Evolutionary conservation across 2,797 vertebrate genomes (phyloP).

Genomic region (Myotis planiceps): DNA sequence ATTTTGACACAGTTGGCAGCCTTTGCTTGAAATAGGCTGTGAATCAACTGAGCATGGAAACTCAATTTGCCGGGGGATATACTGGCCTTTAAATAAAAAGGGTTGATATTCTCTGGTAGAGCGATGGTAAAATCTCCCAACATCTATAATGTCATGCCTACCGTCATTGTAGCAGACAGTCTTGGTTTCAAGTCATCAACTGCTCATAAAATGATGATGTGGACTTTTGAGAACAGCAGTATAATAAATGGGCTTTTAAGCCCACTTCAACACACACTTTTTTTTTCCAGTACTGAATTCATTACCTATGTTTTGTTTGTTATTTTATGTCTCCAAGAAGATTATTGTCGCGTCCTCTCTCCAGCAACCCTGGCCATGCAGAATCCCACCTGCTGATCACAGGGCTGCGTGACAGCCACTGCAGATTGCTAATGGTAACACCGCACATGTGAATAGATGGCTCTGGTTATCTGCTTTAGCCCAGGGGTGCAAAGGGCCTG

Average conservation of each 20-base stretch:
- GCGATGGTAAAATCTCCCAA: slow-evolving; percentile 62
- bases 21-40: slow-evolving; percentile 62
- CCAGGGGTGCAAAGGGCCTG: slow-evolving; percentile 71
- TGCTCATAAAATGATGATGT: slow-evolving; percentile 35
- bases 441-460: slow-evolving; percentile 56
- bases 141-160: slow-evolving; percentile 47
- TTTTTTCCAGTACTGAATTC: slow-evolving; percentile 49
- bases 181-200: slow-evolving; percentile 54
- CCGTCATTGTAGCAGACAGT: slow-evolving; percentile 14
- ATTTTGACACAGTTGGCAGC: slow-evolving; percentile 73
- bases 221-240: slow-evolving; percentile 34
- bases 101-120: slow-evolving; percentile 60
- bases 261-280: slow-evolving; percentile 56
- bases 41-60: slow-evolving; percentile 74
- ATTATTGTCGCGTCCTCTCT: slow-evolving; percentile 70
- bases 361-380: slow-evolving; percentile 53
- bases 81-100: slow-evolving; percentile 75
- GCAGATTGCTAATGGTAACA: slow-evolving; percentile 77
- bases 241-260: slow-evolving; percentile 68
- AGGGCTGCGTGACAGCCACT: slow-evolving; percentile 67
- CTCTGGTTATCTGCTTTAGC: slow-evolving; percentile 72
- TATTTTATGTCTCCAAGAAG: slow-evolving; percentile 67
- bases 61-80: slow-evolving; percentile 70
- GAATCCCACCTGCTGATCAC: slow-evolving; percentile 78
- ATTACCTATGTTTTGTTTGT: slow-evolving; percentile 20